Percentiles rank a stretch among this genome's conserved stretches.
phyloP scores from a whole-genome alignment of 2,797 vertebrate genomes.

The Rhincodon typus region DNA sequence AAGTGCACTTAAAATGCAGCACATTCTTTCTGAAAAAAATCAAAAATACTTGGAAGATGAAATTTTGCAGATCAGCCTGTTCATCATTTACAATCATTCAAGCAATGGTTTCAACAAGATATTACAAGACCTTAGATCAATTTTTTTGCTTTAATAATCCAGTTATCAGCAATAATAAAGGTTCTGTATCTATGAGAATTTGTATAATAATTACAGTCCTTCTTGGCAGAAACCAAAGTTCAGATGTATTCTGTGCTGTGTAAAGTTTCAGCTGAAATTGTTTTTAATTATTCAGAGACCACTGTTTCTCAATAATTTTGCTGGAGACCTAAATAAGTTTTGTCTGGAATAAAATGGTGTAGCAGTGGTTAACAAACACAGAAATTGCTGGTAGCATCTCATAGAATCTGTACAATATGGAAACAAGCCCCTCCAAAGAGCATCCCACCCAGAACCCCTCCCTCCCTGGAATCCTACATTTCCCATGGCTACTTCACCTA shows the following conservation, averaged over 20 bases:
- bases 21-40: background rate
- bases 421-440: too few species aligned
- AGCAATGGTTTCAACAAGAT: background rate
- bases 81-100: background rate
- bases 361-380: background rate
- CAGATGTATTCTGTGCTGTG: background rate
- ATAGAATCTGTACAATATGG: too few species aligned
- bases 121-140: background rate
- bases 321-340: background rate
- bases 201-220: background rate
- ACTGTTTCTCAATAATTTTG: background rate
- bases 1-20: background rate
- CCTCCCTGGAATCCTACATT: too few species aligned
- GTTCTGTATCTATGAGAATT: background rate
- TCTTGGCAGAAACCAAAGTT: background rate
- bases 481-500: too few species aligned
- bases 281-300: background rate
- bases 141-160: background rate
- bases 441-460: too few species aligned
- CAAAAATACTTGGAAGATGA: background rate
- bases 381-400: too few species aligned
- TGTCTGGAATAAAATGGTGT: background rate
- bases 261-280: background rate
- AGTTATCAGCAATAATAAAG: background rate
- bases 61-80: background rate